These are phyloP conservation scores for Cephonodes hylas DNA, from an alignment of 2,888 invertebrate species.

Conservation along the genomic window DNA sequence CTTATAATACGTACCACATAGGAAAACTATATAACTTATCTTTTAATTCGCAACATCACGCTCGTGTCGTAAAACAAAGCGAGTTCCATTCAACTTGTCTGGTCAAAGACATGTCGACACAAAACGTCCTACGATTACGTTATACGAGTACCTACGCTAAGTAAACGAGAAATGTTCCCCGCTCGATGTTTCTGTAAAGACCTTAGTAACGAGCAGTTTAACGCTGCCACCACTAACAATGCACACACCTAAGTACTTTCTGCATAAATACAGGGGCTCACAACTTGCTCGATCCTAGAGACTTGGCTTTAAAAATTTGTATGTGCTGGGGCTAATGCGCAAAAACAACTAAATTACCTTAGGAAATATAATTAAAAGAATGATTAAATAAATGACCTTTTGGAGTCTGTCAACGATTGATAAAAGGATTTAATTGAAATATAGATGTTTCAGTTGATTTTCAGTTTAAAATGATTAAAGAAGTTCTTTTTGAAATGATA, in stretches of 20 bases:
- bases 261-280: slow-evolving; percentile 36
- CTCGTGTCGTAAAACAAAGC: background rate
- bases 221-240: slow-evolving; percentile 3
- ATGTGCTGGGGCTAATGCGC: background rate
- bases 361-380: no score
- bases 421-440: no score
- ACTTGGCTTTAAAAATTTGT: slow-evolving; percentile 16
- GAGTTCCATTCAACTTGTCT: background rate
- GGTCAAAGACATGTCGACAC: background rate
- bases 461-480: no score
- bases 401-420: no score
- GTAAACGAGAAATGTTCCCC: background rate
- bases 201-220: slow-evolving; percentile 3
- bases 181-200: slow-evolving; percentile 2
- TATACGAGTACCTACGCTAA: no score
- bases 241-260: slow-evolving; percentile 23
- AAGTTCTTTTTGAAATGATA: no score
- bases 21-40: no score
- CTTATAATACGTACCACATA: no score
- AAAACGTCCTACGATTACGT: background rate
- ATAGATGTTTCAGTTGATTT: no score
- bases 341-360: no score
- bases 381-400: no score
- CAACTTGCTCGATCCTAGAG: slow-evolving; percentile 29
- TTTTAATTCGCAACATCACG: background rate